Evolutionary conservation across 2,888 invertebrate genomes (phyloP).

Genomic region (Meteorus colon): DNA sequence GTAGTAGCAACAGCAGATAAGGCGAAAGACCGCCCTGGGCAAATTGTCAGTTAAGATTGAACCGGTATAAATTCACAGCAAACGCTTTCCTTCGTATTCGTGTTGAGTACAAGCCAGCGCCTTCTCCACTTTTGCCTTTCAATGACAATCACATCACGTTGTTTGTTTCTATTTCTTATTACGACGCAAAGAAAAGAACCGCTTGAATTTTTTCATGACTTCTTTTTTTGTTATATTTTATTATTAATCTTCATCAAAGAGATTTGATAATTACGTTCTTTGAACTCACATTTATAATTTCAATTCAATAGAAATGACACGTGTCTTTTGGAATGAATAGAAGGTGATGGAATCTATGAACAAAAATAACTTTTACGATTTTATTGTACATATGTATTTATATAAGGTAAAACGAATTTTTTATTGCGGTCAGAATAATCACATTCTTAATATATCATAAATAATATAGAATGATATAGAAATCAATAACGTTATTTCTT

Average conservation of each 20-base stretch:
- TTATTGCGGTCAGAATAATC: no score
- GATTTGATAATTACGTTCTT: no score
- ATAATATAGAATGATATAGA: no score
- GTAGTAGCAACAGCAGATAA: background rate
- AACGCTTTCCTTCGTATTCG: background rate
- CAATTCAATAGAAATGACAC: no score
- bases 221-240: background rate
- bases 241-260: background rate
- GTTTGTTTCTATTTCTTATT: background rate
- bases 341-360: no score
- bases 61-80: conserved; percentile 64
- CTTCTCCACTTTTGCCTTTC: conserved; percentile 9
- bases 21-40: conserved; percentile 55
- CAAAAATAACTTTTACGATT: no score
- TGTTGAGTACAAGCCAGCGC: background rate
- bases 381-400: no score
- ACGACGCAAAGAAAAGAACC: background rate
- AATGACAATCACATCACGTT: background rate
- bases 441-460: no score
- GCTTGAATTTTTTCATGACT: background rate
- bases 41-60: conserved; percentile 64
- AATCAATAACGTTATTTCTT: no score
- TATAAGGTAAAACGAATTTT: no score
- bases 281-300: no score
- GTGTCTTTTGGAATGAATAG: no score